Percentiles rank a stretch among this genome's conserved stretches.
These are phyloP conservation scores for Zaprionus lachaisei DNA, from an alignment of 1,140 invertebrate genomes.

Conservation along the genomic window DNA sequence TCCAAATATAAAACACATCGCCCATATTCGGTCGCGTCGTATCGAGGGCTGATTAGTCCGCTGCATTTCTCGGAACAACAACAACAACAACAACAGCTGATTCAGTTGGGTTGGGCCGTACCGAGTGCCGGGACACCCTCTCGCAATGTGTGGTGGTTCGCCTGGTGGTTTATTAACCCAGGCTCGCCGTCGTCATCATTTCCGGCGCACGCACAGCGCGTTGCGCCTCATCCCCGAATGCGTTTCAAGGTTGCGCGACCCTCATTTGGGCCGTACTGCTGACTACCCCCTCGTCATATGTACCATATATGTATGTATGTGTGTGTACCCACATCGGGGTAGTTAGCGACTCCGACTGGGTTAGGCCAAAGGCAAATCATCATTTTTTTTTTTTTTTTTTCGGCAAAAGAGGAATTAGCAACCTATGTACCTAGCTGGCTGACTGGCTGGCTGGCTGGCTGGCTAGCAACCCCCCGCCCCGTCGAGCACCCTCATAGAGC, in stretches of 20 bases:
- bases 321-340: slow-evolving; percentile 5
- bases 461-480: not conserved
- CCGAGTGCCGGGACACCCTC: not conserved
- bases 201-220: slow-evolving; percentile 17
- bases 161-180: slow-evolving; percentile 17
- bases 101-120: not conserved
- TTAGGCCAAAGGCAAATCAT: not conserved
- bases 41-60: not conserved
- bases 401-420: slow-evolving; percentile 18
- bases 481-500: slow-evolving; percentile 7
- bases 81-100: not conserved
- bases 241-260: slow-evolving; percentile 31
- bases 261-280: slow-evolving; percentile 3
- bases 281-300: not conserved
- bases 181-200: slow-evolving; percentile 10
- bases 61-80: too few relatives aligned
- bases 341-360: slow-evolving; percentile 6
- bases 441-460: too few relatives aligned
- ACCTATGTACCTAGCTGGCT: not conserved
- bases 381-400: not conserved
- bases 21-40: not conserved
- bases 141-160: not conserved
- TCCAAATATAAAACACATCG: slow-evolving; percentile 10
- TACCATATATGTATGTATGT: not conserved
- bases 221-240: slow-evolving; percentile 17